phyloP scores from a whole-genome alignment of 2,113 vertebrate species.

The Pitta sordida region DNA sequence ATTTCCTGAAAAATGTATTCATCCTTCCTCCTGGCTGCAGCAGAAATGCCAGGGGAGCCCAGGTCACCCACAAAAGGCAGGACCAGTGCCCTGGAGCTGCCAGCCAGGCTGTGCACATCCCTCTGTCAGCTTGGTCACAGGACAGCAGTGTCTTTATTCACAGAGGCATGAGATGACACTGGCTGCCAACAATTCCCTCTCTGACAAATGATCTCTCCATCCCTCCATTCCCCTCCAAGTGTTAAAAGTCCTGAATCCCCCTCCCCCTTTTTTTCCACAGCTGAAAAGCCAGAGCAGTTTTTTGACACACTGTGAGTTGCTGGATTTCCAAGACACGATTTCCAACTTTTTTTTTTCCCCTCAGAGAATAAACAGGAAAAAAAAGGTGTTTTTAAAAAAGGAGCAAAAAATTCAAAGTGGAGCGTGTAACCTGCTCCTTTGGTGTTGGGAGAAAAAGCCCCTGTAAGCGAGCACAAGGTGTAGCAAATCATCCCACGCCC shows the following conservation, averaged over 20 bases:
- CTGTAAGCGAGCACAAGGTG: neutral
- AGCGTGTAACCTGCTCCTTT: neutral
- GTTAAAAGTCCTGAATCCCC: neutral
- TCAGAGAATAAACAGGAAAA: neutral
- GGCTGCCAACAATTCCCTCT: neutral
- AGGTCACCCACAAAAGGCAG: neutral
- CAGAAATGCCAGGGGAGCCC: rapidly evolving
- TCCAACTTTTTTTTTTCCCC: neutral
- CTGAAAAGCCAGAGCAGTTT: neutral
- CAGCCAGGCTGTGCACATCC: neutral
- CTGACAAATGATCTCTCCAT: neutral
- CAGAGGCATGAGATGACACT: neutral
- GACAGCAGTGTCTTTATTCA: neutral
- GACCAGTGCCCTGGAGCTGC: neutral
- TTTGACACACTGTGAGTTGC: rapidly evolving
- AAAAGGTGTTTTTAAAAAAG: neutral
- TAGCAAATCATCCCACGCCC: rapidly evolving
- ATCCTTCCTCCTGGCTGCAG: neutral
- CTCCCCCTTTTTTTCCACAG: neutral
- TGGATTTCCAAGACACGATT: neutral
- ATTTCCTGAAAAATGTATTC: neutral
- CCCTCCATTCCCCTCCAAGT: neutral
- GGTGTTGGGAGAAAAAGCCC: neutral
- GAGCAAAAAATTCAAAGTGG: neutral
- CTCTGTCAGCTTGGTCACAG: rapidly evolving